Conservation (phyloP, 2,888 invertebrate species). For the Pachycephus smyrnensis region DNA sequence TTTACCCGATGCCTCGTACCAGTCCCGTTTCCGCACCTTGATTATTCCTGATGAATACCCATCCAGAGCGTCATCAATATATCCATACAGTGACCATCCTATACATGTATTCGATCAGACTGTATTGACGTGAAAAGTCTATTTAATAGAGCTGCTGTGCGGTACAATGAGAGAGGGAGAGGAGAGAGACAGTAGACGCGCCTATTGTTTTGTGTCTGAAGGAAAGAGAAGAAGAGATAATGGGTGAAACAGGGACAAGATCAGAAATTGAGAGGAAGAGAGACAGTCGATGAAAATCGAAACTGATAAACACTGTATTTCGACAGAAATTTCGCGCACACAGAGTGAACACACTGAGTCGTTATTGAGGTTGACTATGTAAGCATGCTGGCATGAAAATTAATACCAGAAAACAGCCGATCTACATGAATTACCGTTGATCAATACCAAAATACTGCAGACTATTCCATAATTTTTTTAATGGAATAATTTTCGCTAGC, state of each 20-base stretch:
- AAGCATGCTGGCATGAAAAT: conserved; percentile 31
- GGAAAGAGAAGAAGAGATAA: neutral
- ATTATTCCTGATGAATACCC: neutral
- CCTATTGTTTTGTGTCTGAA: neutral
- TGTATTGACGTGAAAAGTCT: neutral
- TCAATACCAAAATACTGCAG: neutral
- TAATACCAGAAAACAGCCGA: conserved; percentile 45
- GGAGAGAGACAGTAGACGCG: neutral
- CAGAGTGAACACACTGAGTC: too few relatives aligned
- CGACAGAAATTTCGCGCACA: too few relatives aligned
- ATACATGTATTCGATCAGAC: neutral
- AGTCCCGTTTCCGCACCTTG: neutral
- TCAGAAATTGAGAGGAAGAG: neutral
- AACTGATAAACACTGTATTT: too few relatives aligned
- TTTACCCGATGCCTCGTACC: neutral
- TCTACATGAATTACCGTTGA: conserved; percentile 46
- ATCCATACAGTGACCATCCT: neutral
- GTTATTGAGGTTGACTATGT: too few relatives aligned
- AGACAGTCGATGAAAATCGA: neutral
- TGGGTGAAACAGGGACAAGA: neutral
- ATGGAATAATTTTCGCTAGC: too few relatives aligned
- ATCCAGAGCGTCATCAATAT: neutral
- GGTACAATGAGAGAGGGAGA: neutral
- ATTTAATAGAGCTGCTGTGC: neutral
- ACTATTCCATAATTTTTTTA: too few relatives aligned